Evolutionary conservation across 2,113 vertebrate genomes (phyloP).

Genomic region (Mystacornis crossleyi): DNA sequence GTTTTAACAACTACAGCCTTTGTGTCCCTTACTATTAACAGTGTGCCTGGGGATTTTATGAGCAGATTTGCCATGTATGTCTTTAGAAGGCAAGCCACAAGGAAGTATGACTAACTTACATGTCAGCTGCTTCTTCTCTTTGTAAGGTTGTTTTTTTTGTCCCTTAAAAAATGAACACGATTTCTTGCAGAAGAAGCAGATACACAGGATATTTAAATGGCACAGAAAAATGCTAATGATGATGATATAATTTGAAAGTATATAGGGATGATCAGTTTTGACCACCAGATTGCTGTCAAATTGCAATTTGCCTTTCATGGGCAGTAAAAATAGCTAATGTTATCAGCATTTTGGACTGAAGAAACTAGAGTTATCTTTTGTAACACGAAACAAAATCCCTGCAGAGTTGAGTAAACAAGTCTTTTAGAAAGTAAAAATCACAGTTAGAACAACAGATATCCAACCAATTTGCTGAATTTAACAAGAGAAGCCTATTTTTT

Average conservation of each 20-base stretch:
- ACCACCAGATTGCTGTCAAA: background rate
- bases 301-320: background rate
- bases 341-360: background rate
- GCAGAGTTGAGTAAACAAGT: background rate
- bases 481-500: background rate
- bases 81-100: constrained; percentile 16
- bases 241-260: background rate
- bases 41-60: background rate
- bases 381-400: background rate
- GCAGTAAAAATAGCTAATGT: background rate
- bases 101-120: constrained; percentile 54
- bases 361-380: background rate
- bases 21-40: background rate
- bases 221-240: background rate
- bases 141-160: background rate
- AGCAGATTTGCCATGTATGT: constrained; percentile 25
- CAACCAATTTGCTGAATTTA: background rate
- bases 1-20: background rate
- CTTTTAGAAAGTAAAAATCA: background rate
- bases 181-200: background rate
- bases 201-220: background rate
- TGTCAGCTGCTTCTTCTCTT: constrained; percentile 33
- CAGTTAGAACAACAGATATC: background rate
- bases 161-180: background rate
- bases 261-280: background rate